phyloP scores from a whole-genome alignment of 2,797 vertebrate genomes.

The Xenopus petersii region DNA sequence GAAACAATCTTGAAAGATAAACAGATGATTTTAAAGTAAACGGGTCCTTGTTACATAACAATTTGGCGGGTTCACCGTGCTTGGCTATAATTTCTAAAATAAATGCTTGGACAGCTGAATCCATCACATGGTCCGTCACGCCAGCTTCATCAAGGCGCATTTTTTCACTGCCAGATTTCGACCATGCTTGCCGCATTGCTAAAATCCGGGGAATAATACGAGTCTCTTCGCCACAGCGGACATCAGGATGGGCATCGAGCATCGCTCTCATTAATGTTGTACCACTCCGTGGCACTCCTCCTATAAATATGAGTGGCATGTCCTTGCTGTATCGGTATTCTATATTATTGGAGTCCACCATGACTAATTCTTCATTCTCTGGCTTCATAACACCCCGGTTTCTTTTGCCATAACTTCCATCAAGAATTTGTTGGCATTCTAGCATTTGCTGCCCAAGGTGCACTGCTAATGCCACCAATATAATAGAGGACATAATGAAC shows the following conservation, averaged over 20 bases:
- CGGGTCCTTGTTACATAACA: constrained; percentile 84
- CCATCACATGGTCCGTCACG: constrained; percentile 73
- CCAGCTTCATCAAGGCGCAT: constrained; percentile 73
- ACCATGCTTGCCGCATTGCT: constrained; percentile 78
- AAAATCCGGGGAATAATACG: constrained; percentile 80
- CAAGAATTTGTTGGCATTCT: constrained; percentile 65
- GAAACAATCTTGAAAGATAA: constrained; percentile 72
- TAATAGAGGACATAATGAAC: constrained; percentile 58
- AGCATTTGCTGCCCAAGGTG: constrained; percentile 69
- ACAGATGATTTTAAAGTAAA: constrained; percentile 78
- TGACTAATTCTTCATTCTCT: constrained; percentile 69
- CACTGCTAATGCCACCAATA: constrained; percentile 59
- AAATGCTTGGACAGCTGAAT: constrained; percentile 77
- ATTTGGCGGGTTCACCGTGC: constrained; percentile 77
- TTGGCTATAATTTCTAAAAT: constrained; percentile 81
- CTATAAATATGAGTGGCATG: constrained; percentile 79
- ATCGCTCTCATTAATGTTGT: constrained; percentile 84
- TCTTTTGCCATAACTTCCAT: constrained; percentile 40
- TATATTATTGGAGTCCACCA: constrained; percentile 65
- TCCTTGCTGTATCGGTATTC: constrained; percentile 75
- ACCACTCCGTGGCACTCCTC: constrained; percentile 79
- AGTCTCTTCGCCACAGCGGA: constrained; percentile 83
- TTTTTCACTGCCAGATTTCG: constrained; percentile 70
- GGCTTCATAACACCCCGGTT: constrained; percentile 65
- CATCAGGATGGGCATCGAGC: constrained; percentile 80